Base-by-base conservation (phyloP, 2,888 invertebrate genomes). In the Camptogramma bilineatum region DNA sequence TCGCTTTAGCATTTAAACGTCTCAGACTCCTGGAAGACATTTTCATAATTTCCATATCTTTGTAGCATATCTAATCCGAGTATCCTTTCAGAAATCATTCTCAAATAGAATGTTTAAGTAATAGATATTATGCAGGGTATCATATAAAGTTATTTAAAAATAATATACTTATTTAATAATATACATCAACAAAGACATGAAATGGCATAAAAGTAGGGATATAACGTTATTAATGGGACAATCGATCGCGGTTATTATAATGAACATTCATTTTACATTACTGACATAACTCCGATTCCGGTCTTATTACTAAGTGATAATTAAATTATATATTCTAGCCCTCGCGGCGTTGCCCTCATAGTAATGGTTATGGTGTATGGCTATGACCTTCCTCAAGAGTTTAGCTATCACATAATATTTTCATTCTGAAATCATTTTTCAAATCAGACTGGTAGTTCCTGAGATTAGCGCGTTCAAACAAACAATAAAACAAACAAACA, bases 201-300 rank as follows among this genome's bases (percentile, higher is more conserved):
- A 72, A 9, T 51, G 13, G 13, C 34, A 28, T 28, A 8, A 19
- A 52, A 71, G 72, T 47, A 60, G 56, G 61, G 56, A 64, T 70
- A 67, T 73, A 74, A 76, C 72, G 73, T 74, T 73, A 79, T 77
- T 3, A 13, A 10, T 73, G 71, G 70, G 75, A 73, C 82, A 83
- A 82, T 80, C 78, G 73, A 39, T 39, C 34, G 34, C 13, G 13
- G 34, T 13, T 39, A 39, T 39, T 39, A 39, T 39, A 13, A 39
- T 39, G 34, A 39, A 39, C 24, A 52, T 19, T 19, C 9, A 31
- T 50, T 58, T 50, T 19, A 16, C 52, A 56, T 52, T 52, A 52
- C 44, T 9, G 46, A 47, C 4, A 39, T 13, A 13, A 39, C 13
- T 39, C 34, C 13, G 34, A 39, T 13, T 39, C 4, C 34, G 13